Percentiles rank a stretch among this genome's conserved stretches.
Evolutionary conservation across 2,888 invertebrate genomes (phyloP).

Genomic region (Dicranocentrus wangi): DNA sequence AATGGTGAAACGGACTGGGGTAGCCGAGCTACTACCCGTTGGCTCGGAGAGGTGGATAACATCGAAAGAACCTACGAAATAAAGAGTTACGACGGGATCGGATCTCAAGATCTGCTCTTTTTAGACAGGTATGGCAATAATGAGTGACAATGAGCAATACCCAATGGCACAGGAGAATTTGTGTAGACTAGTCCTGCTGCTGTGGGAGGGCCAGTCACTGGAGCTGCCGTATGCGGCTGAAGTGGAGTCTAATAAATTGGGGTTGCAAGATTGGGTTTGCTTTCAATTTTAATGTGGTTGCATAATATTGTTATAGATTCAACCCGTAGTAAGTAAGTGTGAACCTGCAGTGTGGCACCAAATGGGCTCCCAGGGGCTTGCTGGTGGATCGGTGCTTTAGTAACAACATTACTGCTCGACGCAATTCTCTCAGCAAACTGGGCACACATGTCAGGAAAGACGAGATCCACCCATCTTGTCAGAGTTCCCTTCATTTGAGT

Average conservation of each 20-base stretch:
- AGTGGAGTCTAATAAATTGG: background rate
- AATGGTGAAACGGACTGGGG: conserved; percentile 19
- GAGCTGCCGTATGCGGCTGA: background rate
- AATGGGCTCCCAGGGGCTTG: background rate
- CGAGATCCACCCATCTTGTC: conserved; percentile 81
- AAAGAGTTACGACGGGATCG: no score
- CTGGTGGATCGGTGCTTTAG: conserved; percentile 35
- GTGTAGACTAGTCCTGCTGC: background rate
- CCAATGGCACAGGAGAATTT: conserved; percentile 12
- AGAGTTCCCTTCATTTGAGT: conserved; percentile 76
- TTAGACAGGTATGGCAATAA: no score
- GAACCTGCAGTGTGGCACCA: conserved; percentile 25
- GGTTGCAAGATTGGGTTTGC: no score
- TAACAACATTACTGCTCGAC: conserved; percentile 51
- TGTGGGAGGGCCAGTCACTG: background rate
- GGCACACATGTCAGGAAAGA: conserved; percentile 84
- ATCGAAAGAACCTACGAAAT: conserved; percentile 49
- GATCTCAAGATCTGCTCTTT: no score
- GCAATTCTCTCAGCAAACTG: conserved; percentile 63
- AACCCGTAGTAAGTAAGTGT: no score
- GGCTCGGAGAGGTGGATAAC: conserved; percentile 45
- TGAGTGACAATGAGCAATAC: background rate
- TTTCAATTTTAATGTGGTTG: no score
- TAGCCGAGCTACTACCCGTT: background rate
- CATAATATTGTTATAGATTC: no score